These are phyloP conservation scores for Syngnathus acus DNA, from an alignment of 2,797 vertebrate species.

Conservation along the genomic window DNA sequence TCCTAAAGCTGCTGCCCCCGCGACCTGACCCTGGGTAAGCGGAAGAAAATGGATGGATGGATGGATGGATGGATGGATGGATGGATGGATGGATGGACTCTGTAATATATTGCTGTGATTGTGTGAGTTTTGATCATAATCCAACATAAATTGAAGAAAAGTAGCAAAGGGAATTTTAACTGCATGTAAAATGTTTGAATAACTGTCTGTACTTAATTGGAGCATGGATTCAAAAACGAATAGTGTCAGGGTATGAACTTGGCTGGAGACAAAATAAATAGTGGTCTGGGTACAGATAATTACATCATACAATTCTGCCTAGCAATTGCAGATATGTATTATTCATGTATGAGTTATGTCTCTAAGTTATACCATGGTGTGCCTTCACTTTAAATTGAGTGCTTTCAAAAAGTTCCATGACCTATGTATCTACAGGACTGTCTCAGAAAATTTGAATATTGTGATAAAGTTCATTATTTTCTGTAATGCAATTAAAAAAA, in stretches of 20 bases:
- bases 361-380: neutral
- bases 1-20: no score
- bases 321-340: neutral
- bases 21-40: no score
- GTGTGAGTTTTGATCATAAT: neutral
- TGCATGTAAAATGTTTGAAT: no score
- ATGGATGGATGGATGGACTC: neutral
- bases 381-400: no score
- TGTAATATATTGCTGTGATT: neutral
- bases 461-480: no score
- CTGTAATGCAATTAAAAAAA: no score
- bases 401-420: neutral
- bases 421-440: neutral
- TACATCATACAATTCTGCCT: neutral
- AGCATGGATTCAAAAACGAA: no score
- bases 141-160: neutral
- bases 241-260: neutral
- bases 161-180: neutral
- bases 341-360: neutral
- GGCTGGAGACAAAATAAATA: neutral
- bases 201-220: no score
- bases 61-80: no score
- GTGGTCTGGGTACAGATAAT: neutral
- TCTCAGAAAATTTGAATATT: no score
- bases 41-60: no score